These are phyloP conservation scores for Acleris emargana DNA, from an alignment of 2,888 invertebrate species.

Conservation along the genomic window DNA sequence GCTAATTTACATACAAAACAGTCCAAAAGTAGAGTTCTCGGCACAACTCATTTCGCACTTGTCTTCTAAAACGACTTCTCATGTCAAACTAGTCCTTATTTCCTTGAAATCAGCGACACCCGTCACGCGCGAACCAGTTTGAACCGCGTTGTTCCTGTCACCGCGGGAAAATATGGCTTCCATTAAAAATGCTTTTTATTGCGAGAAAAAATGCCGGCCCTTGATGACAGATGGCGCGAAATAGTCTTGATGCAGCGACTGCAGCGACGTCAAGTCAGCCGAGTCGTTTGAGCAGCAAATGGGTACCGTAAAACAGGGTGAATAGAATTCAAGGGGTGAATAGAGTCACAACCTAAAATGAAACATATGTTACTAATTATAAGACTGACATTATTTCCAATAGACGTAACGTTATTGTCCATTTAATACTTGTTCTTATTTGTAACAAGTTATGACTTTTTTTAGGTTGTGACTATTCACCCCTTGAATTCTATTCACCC, in stretches of 20 bases:
- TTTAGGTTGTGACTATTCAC: no score
- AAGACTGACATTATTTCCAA: no score
- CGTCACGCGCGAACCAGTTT: neutral
- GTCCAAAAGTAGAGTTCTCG: neutral
- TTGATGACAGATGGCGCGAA: conserved; percentile 6
- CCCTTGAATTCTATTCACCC: no score
- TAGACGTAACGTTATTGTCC: no score
- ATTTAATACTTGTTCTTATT: no score
- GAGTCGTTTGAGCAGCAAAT: neutral
- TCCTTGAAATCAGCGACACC: neutral
- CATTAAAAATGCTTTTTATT: conserved; percentile 29
- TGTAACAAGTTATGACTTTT: no score
- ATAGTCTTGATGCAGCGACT: neutral
- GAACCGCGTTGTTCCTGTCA: conserved; percentile 19
- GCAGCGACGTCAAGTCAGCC: neutral
- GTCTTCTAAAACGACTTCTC: no score
- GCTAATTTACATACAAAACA: no score
- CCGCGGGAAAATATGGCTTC: conserved; percentile 24
- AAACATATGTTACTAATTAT: no score
- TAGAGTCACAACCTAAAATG: no score
- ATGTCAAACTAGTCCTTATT: conserved; percentile 4
- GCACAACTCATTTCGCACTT: neutral
- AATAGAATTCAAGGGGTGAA: no score
- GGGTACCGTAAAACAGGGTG: no score
- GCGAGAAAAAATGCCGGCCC: conserved; percentile 5